These are phyloP conservation scores for Hylyphantes graminicola DNA, from an alignment of 1,140 invertebrate species.

Conservation along the genomic window DNA sequence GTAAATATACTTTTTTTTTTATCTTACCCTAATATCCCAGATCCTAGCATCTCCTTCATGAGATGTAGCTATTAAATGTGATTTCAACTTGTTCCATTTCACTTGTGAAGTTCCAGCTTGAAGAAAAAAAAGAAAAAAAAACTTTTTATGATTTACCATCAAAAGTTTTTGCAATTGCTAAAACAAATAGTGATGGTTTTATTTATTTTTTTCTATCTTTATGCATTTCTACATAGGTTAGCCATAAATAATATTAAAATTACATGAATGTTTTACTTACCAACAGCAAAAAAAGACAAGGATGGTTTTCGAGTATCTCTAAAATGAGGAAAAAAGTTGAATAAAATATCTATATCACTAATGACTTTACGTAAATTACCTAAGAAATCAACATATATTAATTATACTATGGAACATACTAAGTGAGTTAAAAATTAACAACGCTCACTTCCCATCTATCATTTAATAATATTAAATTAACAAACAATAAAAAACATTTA, in stretches of 20 bases:
- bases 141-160: not conserved
- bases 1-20: too few relatives aligned
- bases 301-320: slow-evolving; percentile 84
- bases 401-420: too few relatives aligned
- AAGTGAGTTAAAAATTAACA: too few relatives aligned
- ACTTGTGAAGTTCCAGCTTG: slow-evolving; percentile 91
- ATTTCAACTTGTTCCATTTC: slow-evolving; percentile 88
- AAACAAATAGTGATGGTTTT: too few relatives aligned
- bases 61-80: slow-evolving; percentile 87
- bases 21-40: slow-evolving; percentile 84
- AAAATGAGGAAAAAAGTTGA: slow-evolving; percentile 35
- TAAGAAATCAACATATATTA: too few relatives aligned
- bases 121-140: slow-evolving; percentile 58
- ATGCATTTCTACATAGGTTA: too few relatives aligned
- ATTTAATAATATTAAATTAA: too few relatives aligned
- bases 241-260: too few relatives aligned
- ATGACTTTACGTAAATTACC: too few relatives aligned
- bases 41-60: slow-evolving; percentile 95
- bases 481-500: not conserved
- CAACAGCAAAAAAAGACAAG: slow-evolving; percentile 82
- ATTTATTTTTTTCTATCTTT: too few relatives aligned
- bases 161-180: not conserved
- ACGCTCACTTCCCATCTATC: too few relatives aligned
- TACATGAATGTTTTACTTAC: slow-evolving; percentile 67
- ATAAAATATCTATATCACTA: not conserved